Percentiles rank a stretch among this genome's conserved stretches.
Evolutionary conservation across 1,140 invertebrate species (phyloP).

Genomic region (Phocides pigmalion): DNA sequence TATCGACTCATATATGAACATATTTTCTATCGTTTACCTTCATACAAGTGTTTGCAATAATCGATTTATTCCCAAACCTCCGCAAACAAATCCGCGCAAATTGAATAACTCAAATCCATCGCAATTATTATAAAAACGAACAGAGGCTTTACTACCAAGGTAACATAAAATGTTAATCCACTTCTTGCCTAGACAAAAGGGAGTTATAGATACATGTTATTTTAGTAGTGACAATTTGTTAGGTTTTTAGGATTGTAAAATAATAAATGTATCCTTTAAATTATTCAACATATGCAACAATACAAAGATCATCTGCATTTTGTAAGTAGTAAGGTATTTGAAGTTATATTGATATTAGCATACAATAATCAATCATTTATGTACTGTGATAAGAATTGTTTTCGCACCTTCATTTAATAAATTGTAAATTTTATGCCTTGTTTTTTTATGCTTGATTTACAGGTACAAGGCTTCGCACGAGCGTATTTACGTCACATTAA

Average conservation of each 20-base stretch:
- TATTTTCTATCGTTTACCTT: no score
- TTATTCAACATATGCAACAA: slow-evolving; percentile 26
- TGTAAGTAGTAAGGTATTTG: slow-evolving; percentile 48
- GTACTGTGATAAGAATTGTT: slow-evolving; percentile 70
- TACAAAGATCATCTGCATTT: slow-evolving; percentile 72
- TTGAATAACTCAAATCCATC: no score
- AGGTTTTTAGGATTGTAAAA: slow-evolving; percentile 1
- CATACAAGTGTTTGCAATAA: no score
- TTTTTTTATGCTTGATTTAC: slow-evolving; percentile 31
- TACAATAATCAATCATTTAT: slow-evolving; percentile 49
- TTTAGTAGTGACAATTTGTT: not conserved
- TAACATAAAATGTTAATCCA: no score
- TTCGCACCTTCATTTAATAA: slow-evolving; percentile 56
- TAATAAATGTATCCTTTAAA: not conserved
- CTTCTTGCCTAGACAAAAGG: not conserved
- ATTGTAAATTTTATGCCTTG: slow-evolving; percentile 43
- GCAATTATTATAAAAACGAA: no score
- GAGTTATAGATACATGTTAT: no score
- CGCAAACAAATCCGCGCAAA: no score
- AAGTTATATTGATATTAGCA: slow-evolving; percentile 36
- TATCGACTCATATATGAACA: no score
- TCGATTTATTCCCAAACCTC: no score
- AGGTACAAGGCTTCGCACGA: no score
- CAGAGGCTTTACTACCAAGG: no score
- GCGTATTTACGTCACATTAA: no score